Base-by-base conservation (phyloP, 2,888 invertebrate genomes). In the Osmoderma eremita region DNA sequence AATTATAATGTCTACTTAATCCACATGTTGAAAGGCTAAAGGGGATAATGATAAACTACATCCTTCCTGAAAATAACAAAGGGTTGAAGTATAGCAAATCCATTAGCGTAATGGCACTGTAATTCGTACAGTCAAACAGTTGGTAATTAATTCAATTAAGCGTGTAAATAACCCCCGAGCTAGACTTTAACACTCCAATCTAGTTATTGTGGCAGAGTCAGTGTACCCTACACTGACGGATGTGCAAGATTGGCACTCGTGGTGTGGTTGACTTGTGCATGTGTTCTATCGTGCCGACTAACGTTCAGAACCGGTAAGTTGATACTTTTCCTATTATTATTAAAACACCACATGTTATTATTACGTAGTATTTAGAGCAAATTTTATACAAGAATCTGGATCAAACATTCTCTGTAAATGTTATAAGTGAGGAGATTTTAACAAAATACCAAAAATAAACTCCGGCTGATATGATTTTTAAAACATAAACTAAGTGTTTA, bases 1-100 rank as follows among this genome's bases (percentile, higher is more conserved):
- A 61, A 61, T 48, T 61, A 61, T 45, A 45, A 45, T 61, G 58
- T 36, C 45, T 45, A 17, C 30, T 15, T 17, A 45, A 61, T 61
- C 17, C 45, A 30, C 30, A 61, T 45, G 30, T 30, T 30, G 30
- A 45, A 18, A 61, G 17, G 30, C 36, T 45, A 61, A 61, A 61
- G 58, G 30, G 58, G 58, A 61, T 61, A 45, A 61, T 48, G 45
- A 61, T 36, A 61, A 61, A 61, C 45, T 6, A 61, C 45, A 45
- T 61, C 45, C 58, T 45, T 36, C 10, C 17, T 61, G 36, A 36
- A 30, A 45, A 48, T 48, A 45, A 61, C 36, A 45, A 61, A 61
- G 58, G 58, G 58, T 61, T 61, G 58, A 61, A 45, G 42, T 61
- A 61, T 61, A 48, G 58, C 58, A 61, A 61, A 61, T 61, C 45